A percentile compares a stretch with the other conserved stretches of the same genome.
Evolutionary conservation across 2,797 vertebrate species (phyloP).

Genomic region (Bufotes viridis): DNA sequence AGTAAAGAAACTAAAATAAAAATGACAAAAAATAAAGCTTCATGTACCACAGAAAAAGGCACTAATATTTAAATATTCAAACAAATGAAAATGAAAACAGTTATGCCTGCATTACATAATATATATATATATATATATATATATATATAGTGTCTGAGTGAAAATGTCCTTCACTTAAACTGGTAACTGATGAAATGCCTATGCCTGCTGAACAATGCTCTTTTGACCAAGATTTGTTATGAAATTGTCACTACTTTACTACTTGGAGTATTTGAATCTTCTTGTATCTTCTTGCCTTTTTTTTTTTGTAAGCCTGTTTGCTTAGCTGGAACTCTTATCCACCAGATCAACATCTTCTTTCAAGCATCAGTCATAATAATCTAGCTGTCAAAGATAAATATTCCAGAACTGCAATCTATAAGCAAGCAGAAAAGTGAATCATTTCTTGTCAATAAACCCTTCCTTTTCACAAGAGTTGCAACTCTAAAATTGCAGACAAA

Average conservation of each 20-base stretch:
- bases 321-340: background rate
- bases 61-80: too few relatives aligned
- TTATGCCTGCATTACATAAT: too few relatives aligned
- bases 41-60: too few relatives aligned
- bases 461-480: background rate
- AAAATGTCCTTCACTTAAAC: too few relatives aligned
- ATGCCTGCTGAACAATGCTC: background rate
- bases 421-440: conserved; percentile 15
- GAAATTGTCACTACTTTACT: background rate
- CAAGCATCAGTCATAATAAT: conserved; percentile 37
- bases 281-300: background rate
- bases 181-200: too few relatives aligned
- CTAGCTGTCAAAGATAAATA: conserved; percentile 40
- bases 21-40: too few relatives aligned
- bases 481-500: background rate
- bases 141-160: too few relatives aligned
- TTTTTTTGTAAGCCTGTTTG: background rate
- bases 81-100: too few relatives aligned
- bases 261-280: background rate
- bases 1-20: too few relatives aligned
- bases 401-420: conserved; percentile 8
- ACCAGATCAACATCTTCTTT: conserved; percentile 13
- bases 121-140: too few relatives aligned
- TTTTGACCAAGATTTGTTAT: background rate
- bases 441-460: conserved; percentile 25